These are phyloP conservation scores for Silurus aristotelis DNA, from an alignment of 2,797 vertebrate species.

Conservation along the genomic window DNA sequence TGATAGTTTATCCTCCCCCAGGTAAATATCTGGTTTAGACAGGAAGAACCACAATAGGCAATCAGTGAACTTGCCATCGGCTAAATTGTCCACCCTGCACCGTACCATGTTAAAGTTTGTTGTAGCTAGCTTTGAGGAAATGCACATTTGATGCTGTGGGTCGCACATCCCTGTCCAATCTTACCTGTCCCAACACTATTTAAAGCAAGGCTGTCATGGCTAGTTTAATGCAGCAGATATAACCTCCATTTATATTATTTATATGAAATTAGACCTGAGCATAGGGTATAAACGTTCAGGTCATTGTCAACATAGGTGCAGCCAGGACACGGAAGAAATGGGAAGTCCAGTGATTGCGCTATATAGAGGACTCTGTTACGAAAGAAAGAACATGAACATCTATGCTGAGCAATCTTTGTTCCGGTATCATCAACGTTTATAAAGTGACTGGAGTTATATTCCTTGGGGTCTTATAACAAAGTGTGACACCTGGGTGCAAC, in stretches of 20 bases:
- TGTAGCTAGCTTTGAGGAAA: background rate
- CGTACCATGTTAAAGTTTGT: background rate
- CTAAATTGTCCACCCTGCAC: background rate
- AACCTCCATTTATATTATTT: background rate
- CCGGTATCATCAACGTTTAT: too few relatives aligned
- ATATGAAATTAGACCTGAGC: background rate
- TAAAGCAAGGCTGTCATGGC: background rate
- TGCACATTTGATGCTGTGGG: background rate
- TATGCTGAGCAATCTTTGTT: background rate
- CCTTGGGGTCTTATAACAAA: too few relatives aligned
- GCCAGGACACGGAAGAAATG: background rate
- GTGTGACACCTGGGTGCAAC: too few relatives aligned
- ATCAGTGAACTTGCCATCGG: constrained; percentile 2
- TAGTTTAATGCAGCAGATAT: background rate
- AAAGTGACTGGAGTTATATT: too few relatives aligned
- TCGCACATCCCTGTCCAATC: background rate
- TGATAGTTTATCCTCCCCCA: background rate
- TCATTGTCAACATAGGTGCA: background rate
- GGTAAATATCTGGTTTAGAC: background rate
- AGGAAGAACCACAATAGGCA: too few relatives aligned
- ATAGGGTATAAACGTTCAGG: background rate
- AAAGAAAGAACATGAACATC: background rate
- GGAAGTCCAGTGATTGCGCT: background rate
- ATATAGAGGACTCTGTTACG: background rate
- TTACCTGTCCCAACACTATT: background rate